Evolutionary conservation across 1,140 invertebrate genomes (phyloP), one percentile per base, ranked within the genome.

Genomic region (Hestina assimilis): DNA sequence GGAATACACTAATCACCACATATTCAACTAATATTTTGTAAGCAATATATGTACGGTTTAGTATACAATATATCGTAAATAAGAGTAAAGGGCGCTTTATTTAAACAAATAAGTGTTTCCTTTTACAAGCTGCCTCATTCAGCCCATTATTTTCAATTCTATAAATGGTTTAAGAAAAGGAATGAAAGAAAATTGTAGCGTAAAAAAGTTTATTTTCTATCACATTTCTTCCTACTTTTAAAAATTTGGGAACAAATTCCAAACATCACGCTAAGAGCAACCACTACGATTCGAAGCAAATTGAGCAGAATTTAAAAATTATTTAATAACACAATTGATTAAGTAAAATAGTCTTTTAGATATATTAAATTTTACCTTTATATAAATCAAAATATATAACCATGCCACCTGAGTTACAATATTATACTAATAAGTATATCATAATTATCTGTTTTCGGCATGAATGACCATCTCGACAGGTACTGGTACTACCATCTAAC

Each of bases 131-230:
- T n/a, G n/a, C n/a, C n/a, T n/a, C n/a, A n/a, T n/a, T n/a, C n/a
- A n/a, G n/a, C n/a, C n/a, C n/a, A n/a, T n/a, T n/a, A n/a, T n/a
- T n/a, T n/a, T n/a, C n/a, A n/a, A n/a, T n/a, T n/a, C n/a, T n/a
- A n/a, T n/a, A n/a, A n/a, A n/a, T n/a, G n/a, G n/a, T n/a, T n/a
- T n/a, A n/a, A n/a, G n/a, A n/a, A n/a, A 38, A 19, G 0, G 9
- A 38, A 38, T 19, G 8, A 38, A 75, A 72, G 43, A 71, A 48
- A 60, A 48, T 50, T 51, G 26, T 84, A 79, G 81, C 72, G 82
- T 85, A 87, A 80, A 87, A 87, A 85, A 85, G 69, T 84, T 87
- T 87, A 79, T 69, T 87, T 72, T 81, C 84, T 87, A 87, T 87
- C 84, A 85, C 84, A 87, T 83, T 71, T 79, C 71, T 83, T 79